Conservation (phyloP, 2,797 vertebrate species). For the Heterohyrax brucei region DNA sequence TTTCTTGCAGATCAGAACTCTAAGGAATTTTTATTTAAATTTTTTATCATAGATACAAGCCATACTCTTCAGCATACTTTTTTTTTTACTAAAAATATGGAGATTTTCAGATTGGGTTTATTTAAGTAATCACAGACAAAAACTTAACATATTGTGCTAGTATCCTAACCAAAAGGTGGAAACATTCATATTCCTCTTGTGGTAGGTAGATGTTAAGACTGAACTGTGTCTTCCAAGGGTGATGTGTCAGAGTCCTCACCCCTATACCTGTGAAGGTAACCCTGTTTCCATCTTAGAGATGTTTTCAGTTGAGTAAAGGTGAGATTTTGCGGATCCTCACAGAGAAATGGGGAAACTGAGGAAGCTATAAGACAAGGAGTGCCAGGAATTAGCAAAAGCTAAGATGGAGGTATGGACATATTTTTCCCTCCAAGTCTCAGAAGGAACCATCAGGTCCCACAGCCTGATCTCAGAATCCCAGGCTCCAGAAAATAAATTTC, state of each 20-base stretch:
- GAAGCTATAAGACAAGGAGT: background rate
- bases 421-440: background rate
- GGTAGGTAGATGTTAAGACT: background rate
- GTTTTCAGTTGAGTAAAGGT: background rate
- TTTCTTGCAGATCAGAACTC: background rate
- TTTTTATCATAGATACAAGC: background rate
- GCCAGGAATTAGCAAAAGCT: no score
- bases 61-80: background rate
- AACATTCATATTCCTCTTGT: slow-evolving; percentile 2
- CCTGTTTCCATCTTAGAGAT: background rate
- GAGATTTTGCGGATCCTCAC: background rate
- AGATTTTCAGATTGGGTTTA: background rate
- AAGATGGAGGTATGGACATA: background rate
- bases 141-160: slow-evolving; percentile 42
- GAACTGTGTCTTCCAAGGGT: background rate
- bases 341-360: background rate
- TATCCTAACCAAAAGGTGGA: slow-evolving; percentile 35
- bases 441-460: background rate
- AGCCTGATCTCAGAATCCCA: background rate
- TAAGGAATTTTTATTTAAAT: background rate
- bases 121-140: background rate
- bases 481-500: background rate
- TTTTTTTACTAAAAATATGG: background rate
- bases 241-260: background rate
- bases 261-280: background rate